phyloP scores from a whole-genome alignment of 2,113 vertebrate genomes.

The Desmodus rotundus region DNA sequence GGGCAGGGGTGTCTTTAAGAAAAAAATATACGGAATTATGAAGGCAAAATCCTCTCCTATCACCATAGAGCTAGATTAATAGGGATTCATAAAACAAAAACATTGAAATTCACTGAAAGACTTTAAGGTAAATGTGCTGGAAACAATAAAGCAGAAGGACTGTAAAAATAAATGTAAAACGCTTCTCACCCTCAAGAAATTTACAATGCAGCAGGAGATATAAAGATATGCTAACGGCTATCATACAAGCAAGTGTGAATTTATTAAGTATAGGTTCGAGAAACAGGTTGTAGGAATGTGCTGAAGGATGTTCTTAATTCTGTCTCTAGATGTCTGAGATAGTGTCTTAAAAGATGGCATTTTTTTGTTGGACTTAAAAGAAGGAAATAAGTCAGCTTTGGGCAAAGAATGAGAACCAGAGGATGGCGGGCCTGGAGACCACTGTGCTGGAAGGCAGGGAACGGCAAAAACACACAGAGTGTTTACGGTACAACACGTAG shows the following conservation, averaged over 20 bases:
- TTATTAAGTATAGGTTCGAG: not conserved
- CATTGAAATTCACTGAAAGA: not conserved
- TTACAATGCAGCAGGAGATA: not conserved
- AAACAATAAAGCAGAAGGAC: not conserved
- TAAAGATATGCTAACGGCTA: not conserved
- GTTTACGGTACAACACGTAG: fast-evolving
- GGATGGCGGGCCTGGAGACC: not conserved
- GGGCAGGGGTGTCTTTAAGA: not conserved
- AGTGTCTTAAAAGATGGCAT: not conserved
- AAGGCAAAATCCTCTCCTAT: not conserved
- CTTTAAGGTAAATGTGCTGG: not conserved
- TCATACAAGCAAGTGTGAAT: not conserved
- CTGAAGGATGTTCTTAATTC: not conserved
- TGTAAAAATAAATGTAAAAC: not conserved
- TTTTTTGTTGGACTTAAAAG: not conserved
- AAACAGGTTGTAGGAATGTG: not conserved
- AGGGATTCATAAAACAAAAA: not conserved
- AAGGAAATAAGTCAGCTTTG: not conserved
- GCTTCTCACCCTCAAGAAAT: not conserved
- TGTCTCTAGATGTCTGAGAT: not conserved
- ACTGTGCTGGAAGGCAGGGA: not conserved
- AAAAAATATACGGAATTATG: not conserved
- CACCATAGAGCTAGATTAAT: not conserved
- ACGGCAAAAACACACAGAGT: fast-evolving
- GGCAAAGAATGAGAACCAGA: not conserved